Percentiles rank a stretch among this genome's conserved stretches.
Conservation (phyloP, 2,888 invertebrate genomes). For the Heteromyza rotundicornis region DNA sequence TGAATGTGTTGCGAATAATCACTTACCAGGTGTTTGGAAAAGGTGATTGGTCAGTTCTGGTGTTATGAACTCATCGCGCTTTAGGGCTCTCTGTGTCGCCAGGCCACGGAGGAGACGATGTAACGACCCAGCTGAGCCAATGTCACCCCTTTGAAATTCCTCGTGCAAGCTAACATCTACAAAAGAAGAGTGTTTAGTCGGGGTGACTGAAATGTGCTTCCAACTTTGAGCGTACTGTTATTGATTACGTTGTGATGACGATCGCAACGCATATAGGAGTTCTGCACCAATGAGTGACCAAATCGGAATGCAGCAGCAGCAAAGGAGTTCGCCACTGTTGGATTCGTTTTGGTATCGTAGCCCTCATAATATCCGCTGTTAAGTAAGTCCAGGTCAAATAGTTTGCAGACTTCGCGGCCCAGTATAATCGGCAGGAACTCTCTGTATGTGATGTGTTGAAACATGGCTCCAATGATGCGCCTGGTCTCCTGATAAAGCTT, state of each 20-base stretch:
- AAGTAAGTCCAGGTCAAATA: constrained; percentile 76
- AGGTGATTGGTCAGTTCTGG: constrained; percentile 83
- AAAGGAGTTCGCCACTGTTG: constrained; percentile 79
- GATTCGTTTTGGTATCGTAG: constrained; percentile 74
- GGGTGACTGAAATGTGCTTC: too few species aligned
- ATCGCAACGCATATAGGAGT: constrained; percentile 76
- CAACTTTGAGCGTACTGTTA: constrained; percentile 71
- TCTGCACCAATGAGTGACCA: constrained; percentile 85
- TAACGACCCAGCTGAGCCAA: constrained; percentile 80
- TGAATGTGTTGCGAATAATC: background rate
- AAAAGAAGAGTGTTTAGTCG: too few species aligned
- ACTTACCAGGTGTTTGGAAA: constrained; percentile 71
- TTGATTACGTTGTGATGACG: constrained; percentile 71
- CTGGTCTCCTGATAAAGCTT: constrained; percentile 84
- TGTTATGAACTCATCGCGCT: constrained; percentile 81
- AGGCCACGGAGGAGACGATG: constrained; percentile 80
- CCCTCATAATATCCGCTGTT: constrained; percentile 74
- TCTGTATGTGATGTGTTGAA: constrained; percentile 84
- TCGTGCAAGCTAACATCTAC: constrained; percentile 81
- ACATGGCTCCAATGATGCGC: constrained; percentile 78
- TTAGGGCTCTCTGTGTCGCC: constrained; percentile 77
- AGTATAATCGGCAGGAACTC: constrained; percentile 84
- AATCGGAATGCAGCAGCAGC: constrained; percentile 84
- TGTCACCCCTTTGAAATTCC: constrained; percentile 75
- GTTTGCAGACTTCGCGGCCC: constrained; percentile 75